phyloP scores from a whole-genome alignment of 1,140 invertebrate species.

The Drosophila pruinosa region DNA sequence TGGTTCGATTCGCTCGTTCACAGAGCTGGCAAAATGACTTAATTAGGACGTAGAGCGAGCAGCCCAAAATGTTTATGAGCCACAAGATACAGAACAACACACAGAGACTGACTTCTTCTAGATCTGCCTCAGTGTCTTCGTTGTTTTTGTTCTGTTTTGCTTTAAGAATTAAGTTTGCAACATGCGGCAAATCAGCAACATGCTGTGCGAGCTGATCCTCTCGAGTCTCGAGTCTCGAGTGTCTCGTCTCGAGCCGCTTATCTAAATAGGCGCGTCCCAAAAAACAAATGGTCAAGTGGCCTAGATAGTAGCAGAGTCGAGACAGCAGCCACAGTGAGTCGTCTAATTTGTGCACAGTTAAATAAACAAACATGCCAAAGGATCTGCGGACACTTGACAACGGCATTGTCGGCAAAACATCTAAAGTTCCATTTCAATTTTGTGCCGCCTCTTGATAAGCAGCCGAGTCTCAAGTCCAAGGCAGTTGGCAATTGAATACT shows the following conservation, averaged over 20 bases:
- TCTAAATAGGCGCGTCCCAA: slow-evolving; percentile 80
- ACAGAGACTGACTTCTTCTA: slow-evolving; percentile 4
- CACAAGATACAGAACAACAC: slow-evolving; percentile 9
- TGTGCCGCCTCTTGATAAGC: slow-evolving; percentile 63
- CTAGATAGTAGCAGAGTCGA: slow-evolving; percentile 38
- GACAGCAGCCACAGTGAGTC: slow-evolving; percentile 18
- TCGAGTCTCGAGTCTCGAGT: background rate
- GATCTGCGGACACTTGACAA: slow-evolving; percentile 47
- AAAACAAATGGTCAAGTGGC: slow-evolving; percentile 75
- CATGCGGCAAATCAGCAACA: slow-evolving; percentile 3
- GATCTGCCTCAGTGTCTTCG: background rate
- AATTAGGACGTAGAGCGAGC: slow-evolving; percentile 52
- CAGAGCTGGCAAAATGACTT: slow-evolving; percentile 76
- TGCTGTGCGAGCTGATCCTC: slow-evolving; percentile 22
- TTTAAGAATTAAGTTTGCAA: slow-evolving; percentile 35
- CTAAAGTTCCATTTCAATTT: slow-evolving; percentile 49
- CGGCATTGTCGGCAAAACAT: slow-evolving; percentile 35
- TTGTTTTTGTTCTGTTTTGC: background rate
- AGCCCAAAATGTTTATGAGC: slow-evolving; percentile 55
- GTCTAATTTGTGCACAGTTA: slow-evolving; percentile 80
- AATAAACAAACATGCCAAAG: slow-evolving; percentile 73
- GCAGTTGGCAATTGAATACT: too few species aligned
- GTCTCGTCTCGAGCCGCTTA: slow-evolving; percentile 37
- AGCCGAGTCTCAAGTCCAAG: slow-evolving; percentile 11
- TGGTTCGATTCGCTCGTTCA: too few species aligned